A percentile compares a stretch with the other conserved stretches of the same genome.
phyloP scores from a whole-genome alignment of 2,888 invertebrate species.

The Tipula confusa region DNA sequence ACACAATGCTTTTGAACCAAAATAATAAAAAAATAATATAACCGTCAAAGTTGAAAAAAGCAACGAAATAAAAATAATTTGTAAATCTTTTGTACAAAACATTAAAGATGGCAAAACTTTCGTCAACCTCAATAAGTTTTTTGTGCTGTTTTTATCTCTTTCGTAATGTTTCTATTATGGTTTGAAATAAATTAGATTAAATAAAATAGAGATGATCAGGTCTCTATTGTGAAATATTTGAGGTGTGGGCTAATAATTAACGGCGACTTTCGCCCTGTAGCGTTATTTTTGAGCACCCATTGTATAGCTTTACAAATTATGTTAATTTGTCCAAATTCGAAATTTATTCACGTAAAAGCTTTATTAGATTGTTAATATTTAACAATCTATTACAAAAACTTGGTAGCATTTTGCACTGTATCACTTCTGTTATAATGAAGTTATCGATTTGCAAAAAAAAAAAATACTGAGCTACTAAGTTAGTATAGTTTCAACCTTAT shows the following conservation, averaged over 20 bases:
- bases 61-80: not conserved
- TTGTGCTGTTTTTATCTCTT: not conserved
- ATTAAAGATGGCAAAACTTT: not conserved
- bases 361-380: no score
- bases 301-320: no score
- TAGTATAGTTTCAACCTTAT: no score
- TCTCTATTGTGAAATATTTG: no score
- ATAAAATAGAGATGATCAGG: not conserved
- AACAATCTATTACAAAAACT: no score
- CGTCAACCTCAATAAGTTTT: conserved; percentile 14
- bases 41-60: not conserved
- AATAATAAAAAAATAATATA: not conserved
- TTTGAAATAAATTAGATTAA: not conserved
- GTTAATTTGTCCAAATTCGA: not conserved
- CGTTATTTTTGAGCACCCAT: not conserved
- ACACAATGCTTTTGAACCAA: not conserved
- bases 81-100: not conserved
- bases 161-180: not conserved
- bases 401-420: no score
- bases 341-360: not conserved
- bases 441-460: not conserved
- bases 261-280: not conserved
- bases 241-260: no score
- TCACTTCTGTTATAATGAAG: not conserved
- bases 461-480: no score